Percentiles rank a stretch among this genome's conserved stretches.
These are phyloP conservation scores for Colletes collaris DNA, from an alignment of 2,888 invertebrate genomes.

Conservation along the genomic window DNA sequence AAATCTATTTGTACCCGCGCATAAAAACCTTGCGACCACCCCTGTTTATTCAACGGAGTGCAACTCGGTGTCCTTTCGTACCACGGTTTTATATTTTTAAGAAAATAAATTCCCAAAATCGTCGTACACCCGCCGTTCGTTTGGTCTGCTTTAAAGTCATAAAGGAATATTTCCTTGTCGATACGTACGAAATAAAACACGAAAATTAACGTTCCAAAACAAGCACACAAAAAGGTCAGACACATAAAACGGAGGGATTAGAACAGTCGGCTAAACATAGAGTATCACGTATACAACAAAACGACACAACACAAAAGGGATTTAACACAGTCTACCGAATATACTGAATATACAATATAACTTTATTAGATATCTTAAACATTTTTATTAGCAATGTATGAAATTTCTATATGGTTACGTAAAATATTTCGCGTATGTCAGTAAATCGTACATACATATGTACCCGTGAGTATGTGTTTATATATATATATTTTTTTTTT, in stretches of 20 bases:
- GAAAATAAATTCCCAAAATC: constrained; percentile 28
- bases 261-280: constrained; percentile 2
- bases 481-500: constrained; percentile 57
- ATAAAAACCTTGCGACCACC: constrained; percentile 36
- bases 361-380: constrained; percentile 77
- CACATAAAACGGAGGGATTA: constrained; percentile 15
- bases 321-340: constrained; percentile 43
- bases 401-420: constrained; percentile 76
- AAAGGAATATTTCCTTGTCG: background rate
- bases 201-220: background rate
- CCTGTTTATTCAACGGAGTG: constrained; percentile 53
- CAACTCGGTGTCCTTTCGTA: constrained; percentile 21
- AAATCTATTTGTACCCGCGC: constrained; percentile 64
- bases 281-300: background rate
- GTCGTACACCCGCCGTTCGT: background rate
- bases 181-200: background rate
- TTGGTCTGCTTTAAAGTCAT: background rate
- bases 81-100: constrained; percentile 21
- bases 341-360: constrained; percentile 79
- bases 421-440: constrained; percentile 73
- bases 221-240: background rate
- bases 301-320: constrained; percentile 14
- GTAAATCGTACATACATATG: constrained; percentile 63
- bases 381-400: constrained; percentile 78
- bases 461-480: constrained; percentile 62